Evolutionary conservation across 2,888 invertebrate genomes (phyloP), one percentile per base, ranked within the genome.

Genomic region (Tetheella fluctuosa): DNA sequence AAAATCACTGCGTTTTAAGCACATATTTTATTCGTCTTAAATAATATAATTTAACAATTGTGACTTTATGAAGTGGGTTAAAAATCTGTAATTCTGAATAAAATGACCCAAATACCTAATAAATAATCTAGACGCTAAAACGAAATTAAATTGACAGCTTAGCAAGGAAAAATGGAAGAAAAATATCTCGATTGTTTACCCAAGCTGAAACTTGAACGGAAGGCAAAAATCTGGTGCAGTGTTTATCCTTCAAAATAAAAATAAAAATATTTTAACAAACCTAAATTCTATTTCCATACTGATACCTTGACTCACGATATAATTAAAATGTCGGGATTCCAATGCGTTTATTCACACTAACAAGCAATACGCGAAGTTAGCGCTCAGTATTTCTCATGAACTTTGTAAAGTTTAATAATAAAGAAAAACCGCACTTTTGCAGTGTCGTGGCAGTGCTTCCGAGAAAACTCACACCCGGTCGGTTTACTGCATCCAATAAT

Each of bases 381-480:
- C 54, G 37, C 39, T 58, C 57, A 61, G 58, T 62, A 59, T 59
- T 60, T 59, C 39, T 55, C 59, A 20, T 39, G 23, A 69, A 75
- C 64, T 70, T 66, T 58, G 60, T 52, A 39, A 54, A 72, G 64
- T 75, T 72, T 63, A 62, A 70, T 70, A 67, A 64, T 48, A 68
- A 72, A 68, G 70, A 73, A 69, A 64, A 67, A 64, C 64, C 62
- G 53, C 62, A 61, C 68, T 54, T 28, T 54, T 13, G 15, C 54
- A 54, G 23, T 54, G 42, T 54, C 59, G 58, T 52, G 52, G 54
- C 57, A 56, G 59, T 54, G 54, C 61, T 69, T 64, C 55, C 64
- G 64, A 58, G 20, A 42, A 58, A 68, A 69, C 70, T 69, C 64
- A 62, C 61, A 62, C 61, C 23, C 59, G 62, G 58, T 65, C 59